phyloP scores from a whole-genome alignment of 2,888 invertebrate species.

The Torymus aiolomorphi region DNA sequence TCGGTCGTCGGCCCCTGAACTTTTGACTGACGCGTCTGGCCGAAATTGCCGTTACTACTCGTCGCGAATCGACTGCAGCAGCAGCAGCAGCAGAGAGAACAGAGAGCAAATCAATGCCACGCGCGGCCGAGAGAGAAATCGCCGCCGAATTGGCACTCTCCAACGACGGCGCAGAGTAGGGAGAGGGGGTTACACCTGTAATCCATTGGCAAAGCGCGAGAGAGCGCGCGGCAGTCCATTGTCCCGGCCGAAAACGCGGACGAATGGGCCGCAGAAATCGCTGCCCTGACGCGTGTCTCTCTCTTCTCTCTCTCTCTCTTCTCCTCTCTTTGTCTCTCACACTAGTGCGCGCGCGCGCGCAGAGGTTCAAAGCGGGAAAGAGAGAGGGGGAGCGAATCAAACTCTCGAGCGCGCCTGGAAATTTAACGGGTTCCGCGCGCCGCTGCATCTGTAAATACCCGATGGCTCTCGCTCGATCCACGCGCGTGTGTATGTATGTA shows the following conservation, averaged over 20 bases:
- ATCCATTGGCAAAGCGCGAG: constrained; percentile 32
- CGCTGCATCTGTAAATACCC: constrained; percentile 24
- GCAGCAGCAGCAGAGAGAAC: not conserved
- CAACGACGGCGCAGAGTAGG: too few species aligned
- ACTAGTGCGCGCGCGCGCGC: too few species aligned
- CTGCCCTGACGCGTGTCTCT: too few species aligned
- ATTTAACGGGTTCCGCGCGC: constrained; percentile 30
- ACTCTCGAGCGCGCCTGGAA: not conserved
- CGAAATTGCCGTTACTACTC: constrained; percentile 13
- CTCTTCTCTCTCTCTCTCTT: too few species aligned
- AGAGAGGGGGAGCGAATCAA: constrained; percentile 13
- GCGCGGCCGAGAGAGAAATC: constrained; percentile 8
- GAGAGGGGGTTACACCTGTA: constrained; percentile 36
- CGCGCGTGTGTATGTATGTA: not conserved
- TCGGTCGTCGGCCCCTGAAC: not conserved
- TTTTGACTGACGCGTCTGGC: constrained; percentile 1
- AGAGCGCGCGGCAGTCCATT: constrained; percentile 11
- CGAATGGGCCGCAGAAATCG: not conserved
- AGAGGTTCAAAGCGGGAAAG: too few species aligned
- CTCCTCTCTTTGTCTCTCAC: too few species aligned
- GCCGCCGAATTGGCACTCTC: constrained; percentile 25
- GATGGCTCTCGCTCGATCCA: not conserved
- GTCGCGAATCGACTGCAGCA: constrained; percentile 1
- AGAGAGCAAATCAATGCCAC: constrained; percentile 24
- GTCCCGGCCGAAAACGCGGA: not conserved